phyloP scores from a whole-genome alignment of 1,140 invertebrate genomes.

The Brachionus plicatilis region DNA sequence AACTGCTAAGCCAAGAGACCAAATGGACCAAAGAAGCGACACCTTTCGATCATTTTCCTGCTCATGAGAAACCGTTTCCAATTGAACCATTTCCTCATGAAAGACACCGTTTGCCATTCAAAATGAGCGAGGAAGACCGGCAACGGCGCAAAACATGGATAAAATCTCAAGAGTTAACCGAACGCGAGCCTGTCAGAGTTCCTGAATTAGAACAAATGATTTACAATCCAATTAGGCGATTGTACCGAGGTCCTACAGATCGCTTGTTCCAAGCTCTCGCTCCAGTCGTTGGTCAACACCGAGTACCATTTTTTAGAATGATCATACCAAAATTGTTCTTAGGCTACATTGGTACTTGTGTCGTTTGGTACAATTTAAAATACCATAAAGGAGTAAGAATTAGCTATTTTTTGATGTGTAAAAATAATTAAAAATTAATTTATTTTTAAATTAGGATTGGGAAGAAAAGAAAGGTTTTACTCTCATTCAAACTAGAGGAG shows the following conservation, averaged over 20 bases:
- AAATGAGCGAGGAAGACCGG: slow-evolving; percentile 51
- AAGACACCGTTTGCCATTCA: slow-evolving; percentile 45
- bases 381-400: slow-evolving; percentile 1
- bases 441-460: slow-evolving; percentile 13
- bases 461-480: slow-evolving; percentile 16
- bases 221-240: slow-evolving; percentile 39
- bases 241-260: slow-evolving; percentile 26
- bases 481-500: background rate
- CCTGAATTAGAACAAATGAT: slow-evolving; percentile 44
- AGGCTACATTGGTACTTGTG: slow-evolving; percentile 12
- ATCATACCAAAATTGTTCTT: slow-evolving; percentile 27
- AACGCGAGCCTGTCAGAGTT: slow-evolving; percentile 48
- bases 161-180: slow-evolving; percentile 49
- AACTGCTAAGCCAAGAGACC: slow-evolving; percentile 1
- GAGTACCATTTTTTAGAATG: slow-evolving; percentile 33
- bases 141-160: slow-evolving; percentile 50
- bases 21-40: slow-evolving; percentile 26
- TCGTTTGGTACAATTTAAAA: slow-evolving; percentile 32
- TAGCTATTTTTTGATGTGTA: no score
- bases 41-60: slow-evolving; percentile 28
- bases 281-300: slow-evolving; percentile 27
- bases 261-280: background rate
- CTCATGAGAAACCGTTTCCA: slow-evolving; percentile 45
- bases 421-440: no score
- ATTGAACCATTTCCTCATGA: slow-evolving; percentile 51